Percentiles rank a stretch among this genome's conserved stretches.
These are phyloP conservation scores for Xestobium rufovillosum DNA, from an alignment of 2,888 invertebrate genomes.

Conservation along the genomic window DNA sequence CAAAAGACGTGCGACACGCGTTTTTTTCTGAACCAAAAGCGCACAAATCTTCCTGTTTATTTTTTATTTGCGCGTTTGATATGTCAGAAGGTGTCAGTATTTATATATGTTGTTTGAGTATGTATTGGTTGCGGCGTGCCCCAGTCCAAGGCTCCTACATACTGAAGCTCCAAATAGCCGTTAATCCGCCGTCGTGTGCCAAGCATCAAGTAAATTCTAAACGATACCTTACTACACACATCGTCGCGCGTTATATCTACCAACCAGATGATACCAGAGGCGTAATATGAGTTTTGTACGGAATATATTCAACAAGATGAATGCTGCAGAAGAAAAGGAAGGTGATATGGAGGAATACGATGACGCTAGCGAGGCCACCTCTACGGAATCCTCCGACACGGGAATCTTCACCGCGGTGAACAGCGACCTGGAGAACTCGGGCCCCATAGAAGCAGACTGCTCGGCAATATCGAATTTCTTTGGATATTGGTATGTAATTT, in stretches of 20 bases:
- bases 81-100: conserved; percentile 21
- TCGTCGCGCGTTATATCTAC: conserved; percentile 8
- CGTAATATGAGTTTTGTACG: conserved; percentile 39
- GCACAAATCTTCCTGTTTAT: conserved; percentile 4
- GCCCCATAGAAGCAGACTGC: conserved; percentile 37
- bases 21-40: no score
- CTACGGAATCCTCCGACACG: conserved; percentile 37
- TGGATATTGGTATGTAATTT: conserved; percentile 43
- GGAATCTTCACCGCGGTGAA: conserved; percentile 37
- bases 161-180: conserved; percentile 34
- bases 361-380: conserved; percentile 33
- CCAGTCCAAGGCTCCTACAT: conserved; percentile 30
- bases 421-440: conserved; percentile 35
- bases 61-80: conserved; percentile 18
- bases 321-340: conserved; percentile 29
- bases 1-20: no score
- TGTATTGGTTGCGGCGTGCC: conserved; percentile 21
- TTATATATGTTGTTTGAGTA: conserved; percentile 18
- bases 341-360: conserved; percentile 33
- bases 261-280: conserved; percentile 4
- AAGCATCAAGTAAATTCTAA: conserved; percentile 18
- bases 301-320: conserved; percentile 38
- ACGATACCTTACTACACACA: background rate
- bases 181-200: conserved; percentile 29
- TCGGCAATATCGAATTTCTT: conserved; percentile 43